These are phyloP conservation scores for Acheta domesticus DNA, from an alignment of 2,888 invertebrate genomes.

Conservation along the genomic window DNA sequence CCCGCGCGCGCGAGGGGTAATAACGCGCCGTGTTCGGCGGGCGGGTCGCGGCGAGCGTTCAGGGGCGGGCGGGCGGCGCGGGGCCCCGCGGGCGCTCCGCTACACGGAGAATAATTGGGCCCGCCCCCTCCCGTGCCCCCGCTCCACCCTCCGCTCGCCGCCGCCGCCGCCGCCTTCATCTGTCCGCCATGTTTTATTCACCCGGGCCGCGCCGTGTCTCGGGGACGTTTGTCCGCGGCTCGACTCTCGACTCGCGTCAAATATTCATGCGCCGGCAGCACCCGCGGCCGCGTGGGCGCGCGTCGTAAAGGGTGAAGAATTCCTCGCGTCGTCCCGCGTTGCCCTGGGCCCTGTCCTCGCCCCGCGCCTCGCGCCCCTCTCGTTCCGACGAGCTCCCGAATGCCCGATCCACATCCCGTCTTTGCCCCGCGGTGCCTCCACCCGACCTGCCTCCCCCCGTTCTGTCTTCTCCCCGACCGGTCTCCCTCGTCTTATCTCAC, in stretches of 20 bases:
- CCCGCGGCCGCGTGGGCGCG: neutral
- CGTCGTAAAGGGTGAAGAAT: neutral
- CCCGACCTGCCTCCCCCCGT: neutral
- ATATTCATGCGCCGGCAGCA: neutral
- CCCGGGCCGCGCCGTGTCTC: neutral
- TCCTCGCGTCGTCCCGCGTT: neutral
- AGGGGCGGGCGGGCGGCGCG: too few relatives aligned
- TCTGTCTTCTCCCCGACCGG: neutral
- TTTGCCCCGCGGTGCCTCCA: neutral
- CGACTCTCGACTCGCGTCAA: neutral
- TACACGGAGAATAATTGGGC: neutral
- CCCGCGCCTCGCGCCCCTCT: neutral
- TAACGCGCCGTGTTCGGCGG: too few relatives aligned
- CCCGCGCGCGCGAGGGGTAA: too few relatives aligned
- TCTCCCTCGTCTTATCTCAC: too few relatives aligned
- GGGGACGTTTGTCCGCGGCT: slow-evolving; percentile 9
- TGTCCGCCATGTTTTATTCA: neutral
- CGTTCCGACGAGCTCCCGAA: neutral
- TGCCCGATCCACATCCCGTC: neutral
- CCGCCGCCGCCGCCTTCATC: neutral
- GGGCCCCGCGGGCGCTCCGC: neutral
- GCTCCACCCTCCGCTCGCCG: neutral
- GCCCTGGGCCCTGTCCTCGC: neutral
- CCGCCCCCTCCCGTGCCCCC: neutral
- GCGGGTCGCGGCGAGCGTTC: too few relatives aligned